phyloP scores from a whole-genome alignment of 2,888 invertebrate species.

The Drosophila yooni region DNA sequence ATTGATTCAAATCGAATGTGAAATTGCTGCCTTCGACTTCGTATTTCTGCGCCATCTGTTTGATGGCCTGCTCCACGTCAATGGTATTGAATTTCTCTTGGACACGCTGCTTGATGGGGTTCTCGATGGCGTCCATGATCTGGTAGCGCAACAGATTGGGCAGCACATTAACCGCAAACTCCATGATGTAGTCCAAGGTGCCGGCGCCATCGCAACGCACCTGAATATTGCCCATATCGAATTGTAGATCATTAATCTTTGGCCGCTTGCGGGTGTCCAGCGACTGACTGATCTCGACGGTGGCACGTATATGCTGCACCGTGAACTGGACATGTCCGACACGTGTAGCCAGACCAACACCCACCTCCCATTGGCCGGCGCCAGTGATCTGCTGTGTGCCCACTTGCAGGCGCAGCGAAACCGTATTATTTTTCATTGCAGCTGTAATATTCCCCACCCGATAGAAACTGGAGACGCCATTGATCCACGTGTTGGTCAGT shows the following conservation, averaged over 20 bases:
- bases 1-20: slow-evolving; percentile 76
- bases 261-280: slow-evolving; percentile 91
- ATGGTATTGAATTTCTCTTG: slow-evolving; percentile 89
- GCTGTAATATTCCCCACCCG: slow-evolving; percentile 92
- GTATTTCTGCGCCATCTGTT: slow-evolving; percentile 89
- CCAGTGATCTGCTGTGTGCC: slow-evolving; percentile 93
- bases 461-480: slow-evolving; percentile 92
- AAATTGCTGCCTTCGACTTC: slow-evolving; percentile 85
- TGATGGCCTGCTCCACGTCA: slow-evolving; percentile 90
- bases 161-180: slow-evolving; percentile 91
- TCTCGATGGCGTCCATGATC: slow-evolving; percentile 93
- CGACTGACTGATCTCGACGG: slow-evolving; percentile 90
- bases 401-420: slow-evolving; percentile 87
- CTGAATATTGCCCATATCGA: slow-evolving; percentile 94
- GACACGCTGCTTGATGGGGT: slow-evolving; percentile 90
- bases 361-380: slow-evolving; percentile 91
- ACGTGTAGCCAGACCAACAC: slow-evolving; percentile 89
- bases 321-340: slow-evolving; percentile 91
- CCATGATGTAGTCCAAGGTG: slow-evolving; percentile 93
- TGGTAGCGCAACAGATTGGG: slow-evolving; percentile 94
- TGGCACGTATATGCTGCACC: slow-evolving; percentile 91
- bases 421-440: slow-evolving; percentile 89
- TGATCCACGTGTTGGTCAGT: slow-evolving; percentile 91
- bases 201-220: slow-evolving; percentile 93
- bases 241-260: slow-evolving; percentile 89